Evolutionary conservation across 2,797 vertebrate species (phyloP).

Genomic region (Mormyrops boulengeri): DNA sequence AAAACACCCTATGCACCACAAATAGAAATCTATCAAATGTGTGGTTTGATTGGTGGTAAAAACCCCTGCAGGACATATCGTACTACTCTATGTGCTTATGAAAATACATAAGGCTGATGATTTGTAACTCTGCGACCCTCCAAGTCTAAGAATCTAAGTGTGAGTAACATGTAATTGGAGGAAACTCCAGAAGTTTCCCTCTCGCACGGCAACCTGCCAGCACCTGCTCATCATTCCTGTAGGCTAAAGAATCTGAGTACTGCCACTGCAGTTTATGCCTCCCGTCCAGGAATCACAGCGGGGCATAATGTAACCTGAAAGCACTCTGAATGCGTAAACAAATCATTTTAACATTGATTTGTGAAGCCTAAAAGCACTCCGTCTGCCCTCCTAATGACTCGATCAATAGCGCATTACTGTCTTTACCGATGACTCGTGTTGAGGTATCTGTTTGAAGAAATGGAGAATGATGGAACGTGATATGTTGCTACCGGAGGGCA

Average conservation of each 20-base stretch:
- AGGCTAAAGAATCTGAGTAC: background rate
- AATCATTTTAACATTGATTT: conserved; percentile 58
- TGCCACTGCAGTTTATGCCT: background rate
- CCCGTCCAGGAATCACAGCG: conserved; percentile 17
- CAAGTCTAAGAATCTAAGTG: background rate
- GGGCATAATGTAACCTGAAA: conserved; percentile 35
- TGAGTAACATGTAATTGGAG: background rate
- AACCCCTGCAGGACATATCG: background rate
- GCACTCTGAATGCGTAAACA: conserved; percentile 36
- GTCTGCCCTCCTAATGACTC: conserved; percentile 41
- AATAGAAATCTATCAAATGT: background rate
- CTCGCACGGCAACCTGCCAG: conserved; percentile 9
- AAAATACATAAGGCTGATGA: background rate
- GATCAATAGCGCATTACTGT: conserved; percentile 44
- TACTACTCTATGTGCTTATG: background rate
- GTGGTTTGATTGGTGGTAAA: background rate
- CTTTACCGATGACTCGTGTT: conserved; percentile 34
- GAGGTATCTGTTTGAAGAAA: conserved; percentile 33
- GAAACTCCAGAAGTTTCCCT: background rate
- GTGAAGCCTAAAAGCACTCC: conserved; percentile 47
- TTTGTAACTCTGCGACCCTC: background rate
- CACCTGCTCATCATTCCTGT: background rate
- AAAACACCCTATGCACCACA: background rate
- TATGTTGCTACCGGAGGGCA: background rate
- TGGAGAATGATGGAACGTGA: conserved; percentile 26